Base-by-base conservation (phyloP, 2,888 invertebrate genomes). In the Schrankia costaestrigalis region DNA sequence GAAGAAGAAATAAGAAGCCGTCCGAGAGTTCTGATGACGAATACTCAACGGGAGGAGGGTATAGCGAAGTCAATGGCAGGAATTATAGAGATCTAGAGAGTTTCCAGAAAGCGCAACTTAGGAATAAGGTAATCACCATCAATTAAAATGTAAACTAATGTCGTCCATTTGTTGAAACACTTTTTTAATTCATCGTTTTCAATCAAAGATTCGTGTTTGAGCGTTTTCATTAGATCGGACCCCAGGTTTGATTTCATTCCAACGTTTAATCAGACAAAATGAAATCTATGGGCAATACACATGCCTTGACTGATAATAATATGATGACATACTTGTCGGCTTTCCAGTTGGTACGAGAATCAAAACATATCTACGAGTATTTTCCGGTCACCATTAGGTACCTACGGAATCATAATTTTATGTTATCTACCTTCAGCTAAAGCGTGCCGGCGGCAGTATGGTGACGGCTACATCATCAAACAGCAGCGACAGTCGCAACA, bases 41-140 rank as follows among this genome's bases (percentile, higher is more conserved):
- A 68, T 74, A 82, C 45, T 81, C 78, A 0, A 71, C 71, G 19
- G 75, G 70, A 3, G 62, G 63, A 11, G 76, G 80, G 9, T 84
- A 90, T 66, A 83, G 74, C 55, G 82, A 90, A 40, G 89, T 89
- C 56, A 90, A 90, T 62, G 90, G 92, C 46, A 92, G 92, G 58
- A 94, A 95, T 78, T 96, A 94, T 70, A 90, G 93, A 41, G 95
- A 97, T 74, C 88, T 97, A 55, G 97, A 97, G 79, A 95, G 94
- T 49, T 96, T 97, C 76, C 97, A 97, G 77, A 96, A 96, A 74
- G 95, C 95, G 8, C 96, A 97, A 71, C 90, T 97, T 18, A 90
- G 95, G 52, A 96, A 97, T 80, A 97, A 97, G 92, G 96, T 96
- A 75, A n/a, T n/a, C n/a, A n/a, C n/a, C n/a, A n/a, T n/a, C n/a